Evolutionary conservation across 2,888 invertebrate genomes (phyloP), one percentile per base, ranked within the genome.

Genomic region (Nezara viridula): DNA sequence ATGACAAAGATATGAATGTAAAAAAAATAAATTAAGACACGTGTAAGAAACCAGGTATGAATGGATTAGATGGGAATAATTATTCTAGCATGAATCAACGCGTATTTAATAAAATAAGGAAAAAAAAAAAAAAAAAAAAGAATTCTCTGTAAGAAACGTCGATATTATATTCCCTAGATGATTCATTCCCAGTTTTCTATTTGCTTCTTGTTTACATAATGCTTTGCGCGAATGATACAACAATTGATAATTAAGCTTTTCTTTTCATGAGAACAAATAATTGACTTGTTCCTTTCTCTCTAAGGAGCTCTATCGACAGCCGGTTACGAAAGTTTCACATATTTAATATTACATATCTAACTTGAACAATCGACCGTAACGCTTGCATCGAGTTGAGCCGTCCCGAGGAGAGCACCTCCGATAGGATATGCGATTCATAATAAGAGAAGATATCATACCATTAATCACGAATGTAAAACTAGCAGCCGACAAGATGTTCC

Each of bases 401-500:
- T 3, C 27, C 27, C 21, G 14, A 73, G 37, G 6, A 73, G 66
- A 73, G 37, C 32, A 16, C 9, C 32, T 19, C 32, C 37, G 66
- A 73, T 73, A 73, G 66, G 81, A 81, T 10, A 44, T n/a, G 81
- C 44, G 37, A 81, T 81, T 44, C 24, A 12, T 44, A 81, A 47
- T 14, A n/a, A 47, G 44, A 77, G 81, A 81, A 81, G 24, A 81
- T n/a, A n/a, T 44, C 6, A 40, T n/a, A n/a, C 81, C 81, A 81
- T 81, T 47, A 81, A 81, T 81, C 81, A 81, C 44, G 81, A 44
- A 81, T 81, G 81, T 81, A 81, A 81, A 81, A 81, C 66, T 73
- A 37, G 66, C 32, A 37, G 66, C 66, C 27, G 32, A 37, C 81
- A 81, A 81, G 44, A 81, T 44, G 81, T 81, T 81, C 24, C 10